These are phyloP conservation scores for Belonocnema kinseyi DNA, from an alignment of 1,140 invertebrate species.

Conservation along the genomic window DNA sequence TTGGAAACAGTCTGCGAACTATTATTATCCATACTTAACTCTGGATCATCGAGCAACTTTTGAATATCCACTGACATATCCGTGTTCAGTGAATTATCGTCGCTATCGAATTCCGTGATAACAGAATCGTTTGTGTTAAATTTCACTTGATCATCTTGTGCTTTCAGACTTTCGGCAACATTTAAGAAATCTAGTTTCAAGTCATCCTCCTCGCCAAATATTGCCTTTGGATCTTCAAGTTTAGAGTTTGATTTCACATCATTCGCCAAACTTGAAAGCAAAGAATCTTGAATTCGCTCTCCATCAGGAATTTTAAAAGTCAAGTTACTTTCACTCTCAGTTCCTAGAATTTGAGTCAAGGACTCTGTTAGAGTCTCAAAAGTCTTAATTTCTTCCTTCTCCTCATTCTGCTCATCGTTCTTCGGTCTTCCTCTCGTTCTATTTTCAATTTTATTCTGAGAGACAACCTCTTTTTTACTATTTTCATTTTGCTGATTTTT, in stretches of 20 bases:
- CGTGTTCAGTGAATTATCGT: constrained; percentile 58
- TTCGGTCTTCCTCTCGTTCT: background rate
- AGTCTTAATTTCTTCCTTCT: too few relatives aligned
- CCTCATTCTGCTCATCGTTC: background rate
- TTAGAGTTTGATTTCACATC: background rate
- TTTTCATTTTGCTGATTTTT: constrained; percentile 23
- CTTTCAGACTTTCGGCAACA: constrained; percentile 32
- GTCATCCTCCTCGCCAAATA: background rate
- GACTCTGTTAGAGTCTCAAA: background rate
- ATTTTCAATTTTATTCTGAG: too few relatives aligned
- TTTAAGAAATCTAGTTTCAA: constrained; percentile 39
- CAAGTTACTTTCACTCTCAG: background rate
- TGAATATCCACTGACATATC: constrained; percentile 60
- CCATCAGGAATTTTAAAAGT: background rate
- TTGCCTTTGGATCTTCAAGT: constrained; percentile 1
- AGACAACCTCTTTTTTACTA: too few relatives aligned
- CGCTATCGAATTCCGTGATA: constrained; percentile 56
- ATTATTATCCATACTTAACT: constrained; percentile 50
- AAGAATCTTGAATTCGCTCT: background rate
- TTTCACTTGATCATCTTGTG: background rate
- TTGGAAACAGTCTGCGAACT: constrained; percentile 33
- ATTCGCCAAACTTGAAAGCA: background rate
- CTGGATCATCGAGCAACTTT: constrained; percentile 59
- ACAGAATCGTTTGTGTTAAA: constrained; percentile 36
- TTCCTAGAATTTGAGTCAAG: background rate